phyloP scores from a whole-genome alignment of 2,888 invertebrate genomes.

The Agrochola circellaris region DNA sequence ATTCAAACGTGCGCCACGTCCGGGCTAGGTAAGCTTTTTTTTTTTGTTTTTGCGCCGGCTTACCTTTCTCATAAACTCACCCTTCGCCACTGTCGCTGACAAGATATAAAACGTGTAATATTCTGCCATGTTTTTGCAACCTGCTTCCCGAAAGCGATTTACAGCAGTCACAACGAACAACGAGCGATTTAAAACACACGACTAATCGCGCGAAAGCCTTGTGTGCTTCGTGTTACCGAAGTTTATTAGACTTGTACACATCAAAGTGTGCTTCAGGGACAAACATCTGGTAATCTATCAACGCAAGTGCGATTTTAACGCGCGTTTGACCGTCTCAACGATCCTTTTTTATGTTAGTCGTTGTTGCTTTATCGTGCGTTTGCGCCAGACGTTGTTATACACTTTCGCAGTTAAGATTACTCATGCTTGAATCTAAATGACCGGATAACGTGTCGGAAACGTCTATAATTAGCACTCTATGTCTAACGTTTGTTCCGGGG shows the following conservation, averaged over 20 bases:
- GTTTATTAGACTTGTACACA: background rate
- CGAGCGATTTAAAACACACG: background rate
- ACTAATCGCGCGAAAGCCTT: background rate
- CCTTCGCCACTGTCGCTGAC: no score
- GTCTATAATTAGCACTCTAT: constrained; percentile 46
- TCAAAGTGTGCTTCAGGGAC: background rate
- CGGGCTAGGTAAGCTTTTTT: no score
- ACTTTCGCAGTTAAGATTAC: constrained; percentile 59
- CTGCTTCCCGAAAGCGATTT: background rate
- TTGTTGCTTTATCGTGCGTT: constrained; percentile 9
- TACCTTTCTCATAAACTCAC: no score
- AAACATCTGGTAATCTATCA: background rate
- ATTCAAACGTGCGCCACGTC: no score
- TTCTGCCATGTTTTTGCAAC: background rate
- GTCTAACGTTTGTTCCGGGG: constrained; percentile 41
- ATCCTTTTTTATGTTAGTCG: background rate
- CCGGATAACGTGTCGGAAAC: constrained; percentile 58
- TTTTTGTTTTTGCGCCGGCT: no score
- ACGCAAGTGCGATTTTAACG: background rate
- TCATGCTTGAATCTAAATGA: constrained; percentile 60
- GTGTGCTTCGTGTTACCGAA: background rate
- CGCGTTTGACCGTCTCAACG: background rate
- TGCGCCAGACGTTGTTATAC: constrained; percentile 23
- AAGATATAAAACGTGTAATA: background rate
- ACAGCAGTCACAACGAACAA: background rate